Percentiles rank a stretch among this genome's conserved stretches.
These are phyloP conservation scores for Limulus polyphemus DNA, from an alignment of 2,888 invertebrate genomes.

Conservation along the genomic window DNA sequence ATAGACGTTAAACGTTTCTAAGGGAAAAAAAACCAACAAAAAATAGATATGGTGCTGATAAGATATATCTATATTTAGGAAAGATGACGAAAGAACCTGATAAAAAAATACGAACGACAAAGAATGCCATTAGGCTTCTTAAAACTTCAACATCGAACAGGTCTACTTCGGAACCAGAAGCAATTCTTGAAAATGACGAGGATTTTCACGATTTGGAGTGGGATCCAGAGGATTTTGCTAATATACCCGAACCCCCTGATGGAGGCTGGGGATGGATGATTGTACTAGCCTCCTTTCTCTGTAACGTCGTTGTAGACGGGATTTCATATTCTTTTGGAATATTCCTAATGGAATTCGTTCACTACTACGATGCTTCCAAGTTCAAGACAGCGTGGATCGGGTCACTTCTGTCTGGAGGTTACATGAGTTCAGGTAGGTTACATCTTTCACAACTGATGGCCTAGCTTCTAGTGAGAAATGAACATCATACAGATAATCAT, in stretches of 20 bases:
- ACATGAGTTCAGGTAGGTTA: constrained; percentile 60
- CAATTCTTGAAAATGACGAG: too few relatives aligned
- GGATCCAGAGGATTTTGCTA: constrained; percentile 6
- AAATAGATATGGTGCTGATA: too few relatives aligned
- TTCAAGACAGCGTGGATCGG: constrained; percentile 88
- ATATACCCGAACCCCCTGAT: constrained; percentile 24
- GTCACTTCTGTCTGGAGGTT: constrained; percentile 86
- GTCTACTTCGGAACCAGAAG: too few relatives aligned
- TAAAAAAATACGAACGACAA: too few relatives aligned
- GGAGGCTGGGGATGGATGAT: constrained; percentile 84
- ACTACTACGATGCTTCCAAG: constrained; percentile 68
- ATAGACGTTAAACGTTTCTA: too few relatives aligned
- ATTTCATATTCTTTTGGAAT: constrained; percentile 98
- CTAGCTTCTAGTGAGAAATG: too few relatives aligned
- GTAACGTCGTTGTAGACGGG: constrained; percentile 95
- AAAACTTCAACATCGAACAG: too few relatives aligned
- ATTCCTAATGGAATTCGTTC: constrained; percentile 66
- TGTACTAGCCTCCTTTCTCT: constrained; percentile 90
- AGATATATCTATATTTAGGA: too few relatives aligned
- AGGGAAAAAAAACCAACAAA: too few relatives aligned
- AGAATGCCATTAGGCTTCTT: too few relatives aligned
- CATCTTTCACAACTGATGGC: not conserved
- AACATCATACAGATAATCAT: too few relatives aligned
- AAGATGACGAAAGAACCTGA: too few relatives aligned
- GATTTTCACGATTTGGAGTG: not conserved